A percentile compares a stretch with the other conserved stretches of the same genome.
Conservation (phyloP, 2,888 invertebrate genomes). For the Cheilosia variabilis region DNA sequence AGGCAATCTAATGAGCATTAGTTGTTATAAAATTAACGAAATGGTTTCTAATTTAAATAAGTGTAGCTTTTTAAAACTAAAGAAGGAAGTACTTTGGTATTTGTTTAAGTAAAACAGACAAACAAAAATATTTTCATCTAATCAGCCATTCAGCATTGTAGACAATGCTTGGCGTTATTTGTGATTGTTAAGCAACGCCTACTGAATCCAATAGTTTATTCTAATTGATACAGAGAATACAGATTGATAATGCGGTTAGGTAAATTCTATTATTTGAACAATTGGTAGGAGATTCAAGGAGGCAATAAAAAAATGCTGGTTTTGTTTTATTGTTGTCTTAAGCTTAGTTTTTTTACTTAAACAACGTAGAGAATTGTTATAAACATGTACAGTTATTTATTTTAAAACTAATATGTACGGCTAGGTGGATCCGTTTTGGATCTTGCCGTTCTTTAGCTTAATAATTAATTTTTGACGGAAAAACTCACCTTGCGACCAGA, state of each 20-base stretch:
- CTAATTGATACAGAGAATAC: background rate
- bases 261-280: background rate
- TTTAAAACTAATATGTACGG: slow-evolving; percentile 5
- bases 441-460: background rate
- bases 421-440: background rate
- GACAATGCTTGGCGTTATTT: slow-evolving; percentile 17
- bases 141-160: background rate
- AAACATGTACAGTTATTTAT: slow-evolving; percentile 9
- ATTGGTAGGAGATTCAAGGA: background rate
- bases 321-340: background rate
- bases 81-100: no score
- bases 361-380: background rate
- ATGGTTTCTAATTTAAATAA: no score
- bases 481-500: no score
- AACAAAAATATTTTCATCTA: no score
- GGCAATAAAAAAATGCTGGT: background rate
- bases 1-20: background rate
- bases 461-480: background rate
- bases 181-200: slow-evolving; percentile 27
- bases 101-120: no score
- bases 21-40: no score
- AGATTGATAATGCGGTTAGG: background rate
- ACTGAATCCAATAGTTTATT: slow-evolving; percentile 8
- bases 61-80: background rate
- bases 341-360: background rate